Evolutionary conservation across 1,140 invertebrate genomes (phyloP).

Genomic region (Polypedilum pembai): DNA sequence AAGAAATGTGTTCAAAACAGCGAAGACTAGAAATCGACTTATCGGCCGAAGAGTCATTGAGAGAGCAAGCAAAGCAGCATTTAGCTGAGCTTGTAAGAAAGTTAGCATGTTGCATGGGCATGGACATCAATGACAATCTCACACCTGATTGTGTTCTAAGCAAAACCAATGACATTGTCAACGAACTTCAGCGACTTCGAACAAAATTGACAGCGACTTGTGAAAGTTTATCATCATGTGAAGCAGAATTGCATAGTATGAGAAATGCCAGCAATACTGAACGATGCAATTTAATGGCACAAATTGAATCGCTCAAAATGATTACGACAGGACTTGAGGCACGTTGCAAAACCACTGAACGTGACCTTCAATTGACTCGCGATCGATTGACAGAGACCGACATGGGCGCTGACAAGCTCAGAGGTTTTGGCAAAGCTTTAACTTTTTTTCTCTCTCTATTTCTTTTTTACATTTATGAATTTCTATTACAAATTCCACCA

Average conservation of each 20-base stretch:
- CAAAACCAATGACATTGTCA: slow-evolving; percentile 63
- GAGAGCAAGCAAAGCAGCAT: slow-evolving; percentile 55
- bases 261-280: slow-evolving; percentile 41
- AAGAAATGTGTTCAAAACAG: slow-evolving; percentile 65
- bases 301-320: slow-evolving; percentile 38
- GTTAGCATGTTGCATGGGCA: slow-evolving; percentile 56
- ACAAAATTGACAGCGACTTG: slow-evolving; percentile 44
- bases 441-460: neutral
- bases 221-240: slow-evolving; percentile 40
- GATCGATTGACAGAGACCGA: slow-evolving; percentile 41
- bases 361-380: slow-evolving; percentile 40
- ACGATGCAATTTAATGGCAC: slow-evolving; percentile 37
- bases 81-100: slow-evolving; percentile 61
- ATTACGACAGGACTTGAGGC: slow-evolving; percentile 41
- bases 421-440: slow-evolving; percentile 30
- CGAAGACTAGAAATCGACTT: slow-evolving; percentile 61
- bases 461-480: no score
- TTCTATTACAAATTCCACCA: slow-evolving; percentile 17
- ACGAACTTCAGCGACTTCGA: slow-evolving; percentile 52
- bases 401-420: slow-evolving; percentile 40
- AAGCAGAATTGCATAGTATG: slow-evolving; percentile 39
- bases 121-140: slow-evolving; percentile 57
- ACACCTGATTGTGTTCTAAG: slow-evolving; percentile 59
- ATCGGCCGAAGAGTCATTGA: slow-evolving; percentile 57
- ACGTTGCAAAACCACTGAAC: slow-evolving; percentile 39